Base-by-base conservation (phyloP, 2,797 vertebrate genomes). In the Melanotaenia pygmaea region DNA sequence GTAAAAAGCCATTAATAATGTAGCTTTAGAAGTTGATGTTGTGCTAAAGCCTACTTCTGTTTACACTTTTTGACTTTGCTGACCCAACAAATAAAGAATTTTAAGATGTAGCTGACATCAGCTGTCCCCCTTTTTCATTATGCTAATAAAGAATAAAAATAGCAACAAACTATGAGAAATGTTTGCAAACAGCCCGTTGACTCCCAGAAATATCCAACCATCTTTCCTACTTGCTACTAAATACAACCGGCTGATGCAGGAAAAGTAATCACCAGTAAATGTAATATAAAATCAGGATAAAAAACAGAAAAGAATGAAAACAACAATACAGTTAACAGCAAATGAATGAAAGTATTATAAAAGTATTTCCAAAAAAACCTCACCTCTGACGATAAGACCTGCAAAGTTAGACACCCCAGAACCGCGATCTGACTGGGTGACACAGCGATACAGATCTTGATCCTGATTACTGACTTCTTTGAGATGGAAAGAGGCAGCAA, bases 371-470 rank as follows among this genome's bases (percentile, higher is more conserved):
- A 10, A 20, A 72, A 10, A 20, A 70, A 86, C 14, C 89, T 91
- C 26, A 99, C 98, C 98, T 98, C 97, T 94, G 83, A 99, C 97
- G 67, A 99, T 98, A 59, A 99, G 97, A 4, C 96, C 95, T 22
- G 98, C 98, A 71, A 99, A 99, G 91, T 99, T 99, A 56, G 98
- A 99, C 45, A 99, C 98, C 67, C 98, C 98, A 0, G 98, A 99
- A 50, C 98, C 98, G 28, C 96, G 95, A 64, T 98, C 97, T 35
- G 98, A 99, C 70, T 99, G 98, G 80, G 98, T 99, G 82, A 99
- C 97, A 20, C 98, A 99, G 80, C 98, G 96, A 74, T 99, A 99
- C 79, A 98, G 93, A 89, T 99, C 98, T 80, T 98, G 97, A 82
- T 98, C 97, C 0, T 96, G 95, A 94, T 94, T 97, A 67, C 94